Conservation (phyloP, 2,797 vertebrate species). For the Streptopelia turtur region DNA sequence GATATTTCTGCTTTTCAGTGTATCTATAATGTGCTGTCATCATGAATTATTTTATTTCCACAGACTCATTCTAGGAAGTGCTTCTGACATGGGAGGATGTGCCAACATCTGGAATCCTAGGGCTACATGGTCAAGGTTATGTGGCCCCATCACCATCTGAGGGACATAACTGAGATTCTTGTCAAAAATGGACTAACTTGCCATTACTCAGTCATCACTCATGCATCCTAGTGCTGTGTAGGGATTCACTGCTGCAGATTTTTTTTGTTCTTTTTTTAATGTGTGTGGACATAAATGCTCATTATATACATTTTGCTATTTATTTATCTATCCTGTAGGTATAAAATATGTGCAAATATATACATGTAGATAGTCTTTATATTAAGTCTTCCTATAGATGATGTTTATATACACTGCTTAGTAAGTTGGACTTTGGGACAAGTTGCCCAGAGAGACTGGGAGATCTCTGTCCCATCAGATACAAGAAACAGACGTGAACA, state of each 20-base stretch:
- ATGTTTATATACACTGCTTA: not conserved
- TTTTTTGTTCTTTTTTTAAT: rapidly evolving
- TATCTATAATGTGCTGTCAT: not conserved
- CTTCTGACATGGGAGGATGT: not conserved
- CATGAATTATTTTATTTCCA: not conserved
- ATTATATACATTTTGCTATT: not conserved
- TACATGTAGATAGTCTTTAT: not conserved
- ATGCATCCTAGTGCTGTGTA: not conserved
- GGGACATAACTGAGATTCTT: not conserved
- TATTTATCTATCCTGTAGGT: not conserved
- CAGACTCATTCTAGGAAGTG: not conserved
- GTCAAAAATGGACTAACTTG: not conserved
- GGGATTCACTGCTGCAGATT: not conserved
- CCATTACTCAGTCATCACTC: constrained; percentile 14
- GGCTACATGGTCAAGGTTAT: not conserved
- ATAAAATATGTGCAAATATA: not conserved
- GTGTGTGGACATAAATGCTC: not conserved
- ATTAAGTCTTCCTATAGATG: not conserved
- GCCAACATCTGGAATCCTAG: not conserved
- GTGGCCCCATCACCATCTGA: not conserved
- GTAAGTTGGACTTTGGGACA: not conserved
- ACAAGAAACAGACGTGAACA: not conserved
- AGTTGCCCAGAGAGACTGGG: not conserved
- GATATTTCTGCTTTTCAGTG: not conserved
- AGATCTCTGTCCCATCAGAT: not conserved